A percentile compares a stretch with the other conserved stretches of the same genome.
phyloP scores from a whole-genome alignment of 2,113 vertebrate species.

The Alosa alosa region DNA sequence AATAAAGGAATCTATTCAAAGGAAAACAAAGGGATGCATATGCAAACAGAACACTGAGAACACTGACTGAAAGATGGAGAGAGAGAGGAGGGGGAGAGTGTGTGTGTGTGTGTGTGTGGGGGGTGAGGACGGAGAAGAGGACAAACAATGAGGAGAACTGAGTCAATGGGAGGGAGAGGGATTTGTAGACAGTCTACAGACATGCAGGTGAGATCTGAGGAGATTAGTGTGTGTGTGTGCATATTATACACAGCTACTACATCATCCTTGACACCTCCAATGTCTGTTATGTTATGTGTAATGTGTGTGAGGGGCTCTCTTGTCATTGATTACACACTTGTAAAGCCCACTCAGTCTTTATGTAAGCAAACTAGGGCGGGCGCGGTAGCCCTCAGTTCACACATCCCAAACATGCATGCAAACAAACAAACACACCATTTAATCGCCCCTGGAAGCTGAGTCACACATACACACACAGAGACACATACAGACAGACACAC shows the following conservation, averaged over 20 bases:
- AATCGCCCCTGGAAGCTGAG: not conserved
- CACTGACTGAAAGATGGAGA: not conserved
- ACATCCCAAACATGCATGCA: not conserved
- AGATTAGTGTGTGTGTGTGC: not conserved
- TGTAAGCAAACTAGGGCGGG: slow-evolving; percentile 7
- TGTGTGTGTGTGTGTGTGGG: not conserved
- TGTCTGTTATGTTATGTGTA: not conserved
- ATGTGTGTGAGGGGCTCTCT: slow-evolving; percentile 19
- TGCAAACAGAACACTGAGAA: not conserved
- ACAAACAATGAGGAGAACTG: not conserved
- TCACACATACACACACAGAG: not conserved
- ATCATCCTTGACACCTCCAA: slow-evolving; percentile 20
- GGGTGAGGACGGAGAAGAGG: not conserved
- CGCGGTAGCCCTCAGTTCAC: not conserved
- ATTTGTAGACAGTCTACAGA: not conserved
- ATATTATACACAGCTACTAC: not conserved
- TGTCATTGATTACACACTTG: slow-evolving; percentile 27
- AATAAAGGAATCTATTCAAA: not conserved
- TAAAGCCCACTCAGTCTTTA: slow-evolving; percentile 38
- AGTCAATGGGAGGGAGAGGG: not conserved
- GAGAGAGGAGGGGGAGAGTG: not conserved
- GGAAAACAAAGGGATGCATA: not conserved
- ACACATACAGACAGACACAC: not conserved
- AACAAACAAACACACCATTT: not conserved
- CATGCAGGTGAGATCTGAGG: not conserved